Conservation (phyloP, 2,113 vertebrate genomes). For the Mungos mungo region DNA sequence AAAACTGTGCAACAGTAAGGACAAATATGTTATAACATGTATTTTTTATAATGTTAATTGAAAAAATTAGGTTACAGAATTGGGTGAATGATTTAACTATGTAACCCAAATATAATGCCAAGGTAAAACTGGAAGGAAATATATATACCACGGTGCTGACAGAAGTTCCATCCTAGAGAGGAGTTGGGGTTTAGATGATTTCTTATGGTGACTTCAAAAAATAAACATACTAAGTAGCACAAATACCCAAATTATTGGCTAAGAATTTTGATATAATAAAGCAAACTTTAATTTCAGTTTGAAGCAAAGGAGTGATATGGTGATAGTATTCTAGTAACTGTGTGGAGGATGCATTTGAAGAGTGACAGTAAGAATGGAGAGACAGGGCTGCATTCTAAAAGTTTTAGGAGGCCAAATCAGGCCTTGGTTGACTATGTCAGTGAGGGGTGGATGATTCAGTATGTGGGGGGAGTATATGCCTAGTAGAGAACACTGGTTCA, state of each 20-base stretch:
- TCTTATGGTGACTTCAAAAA: not conserved
- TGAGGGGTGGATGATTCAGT: not conserved
- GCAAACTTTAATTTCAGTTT: constrained; percentile 10
- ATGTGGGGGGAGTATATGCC: not conserved
- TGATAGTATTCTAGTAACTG: not conserved
- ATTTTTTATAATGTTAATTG: not conserved
- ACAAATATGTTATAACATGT: not conserved
- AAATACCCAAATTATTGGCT: not conserved
- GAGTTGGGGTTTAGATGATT: not conserved
- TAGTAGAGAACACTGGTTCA: not conserved
- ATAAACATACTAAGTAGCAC: not conserved
- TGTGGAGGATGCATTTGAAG: not conserved
- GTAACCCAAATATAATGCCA: not conserved
- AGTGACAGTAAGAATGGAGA: not conserved
- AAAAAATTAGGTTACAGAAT: not conserved
- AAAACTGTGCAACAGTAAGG: not conserved
- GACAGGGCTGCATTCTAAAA: not conserved
- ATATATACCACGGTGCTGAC: not conserved
- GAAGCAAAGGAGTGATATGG: not conserved
- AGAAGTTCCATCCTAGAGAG: not conserved
- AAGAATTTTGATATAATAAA: constrained; percentile 31
- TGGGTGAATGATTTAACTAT: not conserved
- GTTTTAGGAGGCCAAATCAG: not conserved
- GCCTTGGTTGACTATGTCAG: not conserved
- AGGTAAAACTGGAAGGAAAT: not conserved